phyloP scores from a whole-genome alignment of 1,140 invertebrate genomes.

The Drosophila sulfurigaster region DNA sequence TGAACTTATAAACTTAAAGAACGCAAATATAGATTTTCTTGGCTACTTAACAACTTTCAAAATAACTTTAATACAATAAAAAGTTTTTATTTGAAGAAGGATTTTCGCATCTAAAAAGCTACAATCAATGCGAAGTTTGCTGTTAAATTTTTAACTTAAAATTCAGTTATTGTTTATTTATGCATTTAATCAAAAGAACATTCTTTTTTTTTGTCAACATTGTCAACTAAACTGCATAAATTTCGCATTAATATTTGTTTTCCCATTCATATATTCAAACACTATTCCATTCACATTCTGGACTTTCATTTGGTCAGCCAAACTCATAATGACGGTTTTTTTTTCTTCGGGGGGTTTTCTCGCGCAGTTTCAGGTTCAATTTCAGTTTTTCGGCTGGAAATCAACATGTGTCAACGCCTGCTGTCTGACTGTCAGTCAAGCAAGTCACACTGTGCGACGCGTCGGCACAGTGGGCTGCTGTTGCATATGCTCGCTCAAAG shows the following conservation, averaged over 20 bases:
- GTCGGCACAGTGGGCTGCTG: conserved; percentile 54
- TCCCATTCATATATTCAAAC: neutral
- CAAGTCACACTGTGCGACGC: conserved; percentile 43
- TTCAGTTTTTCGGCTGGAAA: conserved; percentile 39
- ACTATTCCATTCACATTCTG: conserved; percentile 16
- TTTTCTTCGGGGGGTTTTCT: conserved; percentile 48
- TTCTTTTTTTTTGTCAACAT: too few relatives aligned
- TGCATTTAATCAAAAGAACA: too few relatives aligned
- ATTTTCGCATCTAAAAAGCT: too few relatives aligned
- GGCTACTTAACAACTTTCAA: too few relatives aligned
- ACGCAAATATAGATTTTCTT: too few relatives aligned
- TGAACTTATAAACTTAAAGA: too few relatives aligned
- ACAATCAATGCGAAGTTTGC: too few relatives aligned
- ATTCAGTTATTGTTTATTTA: too few relatives aligned
- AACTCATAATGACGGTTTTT: conserved; percentile 71
- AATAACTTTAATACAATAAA: too few relatives aligned
- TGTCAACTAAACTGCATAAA: too few relatives aligned
- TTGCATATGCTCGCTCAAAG: conserved; percentile 22
- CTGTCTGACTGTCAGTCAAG: conserved; percentile 35
- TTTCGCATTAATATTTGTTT: neutral
- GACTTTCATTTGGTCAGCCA: conserved; percentile 54
- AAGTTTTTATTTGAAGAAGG: too few relatives aligned
- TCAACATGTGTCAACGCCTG: conserved; percentile 67
- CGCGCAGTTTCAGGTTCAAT: conserved; percentile 5
- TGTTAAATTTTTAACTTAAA: too few relatives aligned